Evolutionary conservation across 1,140 invertebrate genomes (phyloP), one percentile per base, ranked within the genome.

Genomic region (Drosophila littoralis): DNA sequence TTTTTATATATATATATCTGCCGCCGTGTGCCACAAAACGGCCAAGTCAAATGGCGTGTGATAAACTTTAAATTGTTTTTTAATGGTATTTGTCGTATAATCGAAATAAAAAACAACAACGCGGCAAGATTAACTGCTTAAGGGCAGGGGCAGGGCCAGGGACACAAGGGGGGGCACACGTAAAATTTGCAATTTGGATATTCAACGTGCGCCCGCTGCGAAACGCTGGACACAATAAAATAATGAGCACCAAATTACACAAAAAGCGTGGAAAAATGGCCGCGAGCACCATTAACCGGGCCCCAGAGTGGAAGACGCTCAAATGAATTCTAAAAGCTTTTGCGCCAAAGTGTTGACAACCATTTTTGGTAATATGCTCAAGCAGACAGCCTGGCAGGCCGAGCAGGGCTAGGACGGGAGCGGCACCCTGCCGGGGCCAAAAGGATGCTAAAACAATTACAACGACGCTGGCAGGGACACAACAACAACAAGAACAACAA

Each of bases 321-420:
- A 77, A 77, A 77, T 73, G 75, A 73, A 77, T 77, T 77, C 75
- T 77, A 77, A 76, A 77, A 77, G 75, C 75, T 77, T 77, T 77
- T 77, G 61, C 69, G 69, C 61, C 61, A 77, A 77, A 77, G 75
- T 77, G 75, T 77, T 77, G 75, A 77, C 75, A 77, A 63, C 70
- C 70, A 77, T 74, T 77, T 77, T 77, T 67, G 75, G 69, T 74
- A 77, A 77, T 77, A 75, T 70, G 67, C 72, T 75, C 57, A 63
- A 55, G 61, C 69, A 71, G 67, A 35, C 46, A 57, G 45, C n/a
- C 13, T 0, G 63, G 46, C 35, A 46, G 43, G 68, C 17, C 42
- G 15, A 32, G 28, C 54, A 8, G 43, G 33, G 6, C 13, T 6
- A 2, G 33, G 13, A 38, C 17, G 10, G 9, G 22, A 28, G 2